Evolutionary conservation across 1,140 invertebrate genomes (phyloP), one percentile per base, ranked within the genome.

Genomic region (Nasonia longicornis): DNA sequence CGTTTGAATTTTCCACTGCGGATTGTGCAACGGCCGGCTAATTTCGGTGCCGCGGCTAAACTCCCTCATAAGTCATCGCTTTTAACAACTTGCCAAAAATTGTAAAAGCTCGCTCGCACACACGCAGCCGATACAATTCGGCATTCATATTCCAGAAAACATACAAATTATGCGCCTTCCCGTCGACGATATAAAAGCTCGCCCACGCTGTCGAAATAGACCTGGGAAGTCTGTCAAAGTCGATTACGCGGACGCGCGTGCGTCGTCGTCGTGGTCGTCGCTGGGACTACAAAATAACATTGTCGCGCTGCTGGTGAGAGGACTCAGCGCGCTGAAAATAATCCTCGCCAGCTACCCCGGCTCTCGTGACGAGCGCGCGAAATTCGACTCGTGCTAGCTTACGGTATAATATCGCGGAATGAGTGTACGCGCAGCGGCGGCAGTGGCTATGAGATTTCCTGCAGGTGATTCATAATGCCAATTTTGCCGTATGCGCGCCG

Each of bases 1-100:
- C 22, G 35, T 64, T n/a, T 38, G 22, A 14, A 70, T 31, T 45
- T 70, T 45, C 12, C 2, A 8, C 10, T 26, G 26, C 35, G 63
- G 26, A 67, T 73, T 79, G 35, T 38, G 58, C 35, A 73, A 79
- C 52, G 29, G 0, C 29, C n/a, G 58, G 70, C 78, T 73, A 79
- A 79, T 42, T 79, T 45, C 20, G n/a, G 58, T 8, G 0, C 58
- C 66, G 66, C 75, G n/a, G 22, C 52, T 20, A 63, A 64, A 66
- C 70, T 74, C 58, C 71, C 78, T 64, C 71, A 80, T 67, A 80
- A 80, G 71, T 80, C 71, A 80, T 80, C 31, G 70, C 12, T 31
- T 74, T 80, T 74, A 80, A 66, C 58, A 52, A 72, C 16, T 67
- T 80, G 71, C 79, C 71, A 80, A 67, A 74, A 69, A 31, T 80